Base-by-base conservation (phyloP, 2,888 invertebrate genomes). In the Drosophila prostipennis region DNA sequence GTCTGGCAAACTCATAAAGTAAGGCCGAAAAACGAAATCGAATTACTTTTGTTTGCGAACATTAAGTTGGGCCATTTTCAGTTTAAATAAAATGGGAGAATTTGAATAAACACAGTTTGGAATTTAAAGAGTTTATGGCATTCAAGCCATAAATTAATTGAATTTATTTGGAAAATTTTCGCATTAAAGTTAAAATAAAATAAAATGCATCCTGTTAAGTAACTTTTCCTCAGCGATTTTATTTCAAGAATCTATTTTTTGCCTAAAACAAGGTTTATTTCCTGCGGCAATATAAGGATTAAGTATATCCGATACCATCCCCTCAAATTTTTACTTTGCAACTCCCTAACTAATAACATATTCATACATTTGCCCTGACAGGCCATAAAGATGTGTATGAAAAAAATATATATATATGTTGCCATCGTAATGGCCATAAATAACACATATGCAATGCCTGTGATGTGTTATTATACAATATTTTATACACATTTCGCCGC, bases 331-430 rank as follows among this genome's bases (percentile, higher is more conserved):
- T 52, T 11, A 8, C 8, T 45, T 32, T 13, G 19, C 32, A 46
- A 26, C 6, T 43, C 37, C 39, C 53, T 26, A 19, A 37, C 64
- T 74, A 70, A 74, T 74, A 79, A 86, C 79, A 79, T 86, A 83
- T 83, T 86, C 81, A 81, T 86, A 74, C 51, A 72, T 63, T 56
- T 56, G 71, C 55, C 49, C 60, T 52, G 34, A 59, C 57, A 42
- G 58, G 73, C 64, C 75, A 64, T 72, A 72, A 72, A 63, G 72
- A 68, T 68, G 58, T 65, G 46, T n/a, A 49, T 34, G 64, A 61
- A 75, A 76, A 73, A 63, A 78, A 68, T 76, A 63, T 72, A 79
- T 70, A 86, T 81, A 86, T 83, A 77, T 76, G 76, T 82, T 82
- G 63, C 56, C 71, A 51, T 71, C 77, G 60, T 79, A 76, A 73